Percentiles rank a stretch among this genome's conserved stretches.
Conservation (phyloP, 2,797 vertebrate species). For the Siniperca obscura region DNA sequence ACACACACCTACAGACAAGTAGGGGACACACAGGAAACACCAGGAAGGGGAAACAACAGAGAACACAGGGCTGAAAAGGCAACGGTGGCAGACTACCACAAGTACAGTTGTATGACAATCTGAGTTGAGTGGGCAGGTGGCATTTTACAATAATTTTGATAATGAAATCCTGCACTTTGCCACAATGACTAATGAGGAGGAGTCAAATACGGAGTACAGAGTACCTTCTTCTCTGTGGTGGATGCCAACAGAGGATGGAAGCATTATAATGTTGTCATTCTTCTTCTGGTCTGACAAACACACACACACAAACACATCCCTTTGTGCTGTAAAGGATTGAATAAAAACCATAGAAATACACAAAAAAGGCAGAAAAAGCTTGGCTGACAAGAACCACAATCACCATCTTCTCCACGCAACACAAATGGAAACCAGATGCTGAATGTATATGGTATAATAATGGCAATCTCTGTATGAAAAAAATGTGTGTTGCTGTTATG, state of each 20-base stretch:
- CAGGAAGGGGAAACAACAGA: no score
- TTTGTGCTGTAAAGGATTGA: conserved; percentile 34
- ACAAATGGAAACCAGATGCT: conserved; percentile 76
- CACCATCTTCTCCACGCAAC: conserved; percentile 56
- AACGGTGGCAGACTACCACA: no score
- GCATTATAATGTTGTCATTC: conserved; percentile 59
- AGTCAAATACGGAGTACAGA: no score
- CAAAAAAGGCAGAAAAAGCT: conserved; percentile 61
- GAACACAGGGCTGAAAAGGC: no score
- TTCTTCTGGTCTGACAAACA: conserved; percentile 31
- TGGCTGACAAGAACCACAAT: conserved; percentile 70
- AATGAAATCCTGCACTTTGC: no score
- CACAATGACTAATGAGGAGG: no score
- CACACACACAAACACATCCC: conserved; percentile 21
- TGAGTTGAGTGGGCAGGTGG: no score
- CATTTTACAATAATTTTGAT: no score
- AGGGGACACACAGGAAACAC: no score
- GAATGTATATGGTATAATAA: conserved; percentile 65
- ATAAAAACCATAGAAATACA: conserved; percentile 56
- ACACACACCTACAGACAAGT: no score
- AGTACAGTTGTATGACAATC: no score
- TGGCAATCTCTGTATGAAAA: conserved; percentile 59
- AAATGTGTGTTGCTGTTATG: conserved; percentile 48
- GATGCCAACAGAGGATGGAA: conserved; percentile 55
- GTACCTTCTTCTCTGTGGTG: conserved; percentile 13